Conservation (phyloP, 1,140 invertebrate species). For the Drosophila tristis region DNA sequence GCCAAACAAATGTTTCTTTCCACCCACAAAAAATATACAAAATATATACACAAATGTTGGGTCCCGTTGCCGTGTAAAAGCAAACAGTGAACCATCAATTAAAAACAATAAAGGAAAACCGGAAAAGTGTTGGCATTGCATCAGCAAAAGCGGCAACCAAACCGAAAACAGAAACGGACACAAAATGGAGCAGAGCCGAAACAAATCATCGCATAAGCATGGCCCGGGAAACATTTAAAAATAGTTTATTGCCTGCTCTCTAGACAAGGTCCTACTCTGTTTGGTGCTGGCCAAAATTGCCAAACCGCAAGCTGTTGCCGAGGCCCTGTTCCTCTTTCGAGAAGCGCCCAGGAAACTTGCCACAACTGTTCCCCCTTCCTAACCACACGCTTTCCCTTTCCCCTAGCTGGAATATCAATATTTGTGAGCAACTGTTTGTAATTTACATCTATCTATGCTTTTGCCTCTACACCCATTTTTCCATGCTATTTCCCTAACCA, state of each 20-base stretch:
- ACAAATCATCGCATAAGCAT: constrained; percentile 34
- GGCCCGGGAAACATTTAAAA: constrained; percentile 31
- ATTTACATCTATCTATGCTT: constrained; percentile 55
- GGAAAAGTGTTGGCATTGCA: constrained; percentile 27
- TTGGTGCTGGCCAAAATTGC: constrained; percentile 24
- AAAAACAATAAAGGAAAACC: constrained; percentile 51
- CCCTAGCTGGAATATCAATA: constrained; percentile 63
- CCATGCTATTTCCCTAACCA: too few relatives aligned
- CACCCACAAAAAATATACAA: constrained; percentile 1
- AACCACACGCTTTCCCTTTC: background rate
- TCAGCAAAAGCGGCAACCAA: constrained; percentile 22
- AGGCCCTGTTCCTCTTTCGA: background rate
- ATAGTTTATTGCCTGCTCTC: constrained; percentile 55
- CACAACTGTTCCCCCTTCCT: constrained; percentile 25
- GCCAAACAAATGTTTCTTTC: constrained; percentile 19
- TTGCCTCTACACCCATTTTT: background rate
- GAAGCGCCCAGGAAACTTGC: constrained; percentile 5
- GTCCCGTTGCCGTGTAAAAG: constrained; percentile 20
- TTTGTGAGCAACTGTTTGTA: constrained; percentile 70
- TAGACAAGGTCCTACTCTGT: constrained; percentile 31
- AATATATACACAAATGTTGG: constrained; percentile 1
- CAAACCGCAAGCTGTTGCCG: constrained; percentile 62
- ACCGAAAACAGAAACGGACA: constrained; percentile 14
- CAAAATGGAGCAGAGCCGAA: constrained; percentile 8
- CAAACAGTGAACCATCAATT: constrained; percentile 46